Percentiles rank a stretch among this genome's conserved stretches.
Conservation (phyloP, 2,888 invertebrate species). For the Volucella inflata region DNA sequence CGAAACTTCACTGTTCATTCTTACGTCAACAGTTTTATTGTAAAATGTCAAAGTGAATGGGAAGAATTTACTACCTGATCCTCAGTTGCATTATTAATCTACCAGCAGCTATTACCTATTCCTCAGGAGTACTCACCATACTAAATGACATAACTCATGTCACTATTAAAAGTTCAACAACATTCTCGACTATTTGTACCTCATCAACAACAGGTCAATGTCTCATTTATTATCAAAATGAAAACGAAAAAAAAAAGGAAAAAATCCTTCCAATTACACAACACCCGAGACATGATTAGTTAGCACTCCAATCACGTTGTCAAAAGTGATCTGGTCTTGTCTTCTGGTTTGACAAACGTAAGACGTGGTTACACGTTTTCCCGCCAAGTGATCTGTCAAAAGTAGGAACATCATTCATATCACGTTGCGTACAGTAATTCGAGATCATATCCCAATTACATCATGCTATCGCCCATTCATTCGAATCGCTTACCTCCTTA, state of each 20-base stretch:
- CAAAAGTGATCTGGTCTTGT: constrained; percentile 17
- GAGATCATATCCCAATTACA: not conserved
- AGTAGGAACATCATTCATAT: not conserved
- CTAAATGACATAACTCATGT: no score
- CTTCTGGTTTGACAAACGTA: constrained; percentile 7
- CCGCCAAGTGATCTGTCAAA: not conserved
- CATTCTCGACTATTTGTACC: not conserved
- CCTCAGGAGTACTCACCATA: no score
- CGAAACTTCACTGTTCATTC: no score
- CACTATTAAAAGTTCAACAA: constrained; percentile 31
- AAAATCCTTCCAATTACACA: constrained; percentile 27
- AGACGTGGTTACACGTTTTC: constrained; percentile 16
- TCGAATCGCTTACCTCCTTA: not conserved
- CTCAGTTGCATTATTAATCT: no score
- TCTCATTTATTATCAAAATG: not conserved
- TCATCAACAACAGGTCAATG: constrained; percentile 23
- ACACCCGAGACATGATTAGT: not conserved
- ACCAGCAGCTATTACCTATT: no score
- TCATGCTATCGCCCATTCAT: not conserved
- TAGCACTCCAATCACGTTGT: constrained; percentile 24
- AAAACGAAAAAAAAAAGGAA: no score
- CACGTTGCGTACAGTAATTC: not conserved
- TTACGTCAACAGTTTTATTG: no score
- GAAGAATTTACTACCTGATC: no score
- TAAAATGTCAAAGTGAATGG: no score